Evolutionary conservation across 2,888 invertebrate species (phyloP), one percentile per base, ranked within the genome.

Genomic region (Idaea dimidiata): DNA sequence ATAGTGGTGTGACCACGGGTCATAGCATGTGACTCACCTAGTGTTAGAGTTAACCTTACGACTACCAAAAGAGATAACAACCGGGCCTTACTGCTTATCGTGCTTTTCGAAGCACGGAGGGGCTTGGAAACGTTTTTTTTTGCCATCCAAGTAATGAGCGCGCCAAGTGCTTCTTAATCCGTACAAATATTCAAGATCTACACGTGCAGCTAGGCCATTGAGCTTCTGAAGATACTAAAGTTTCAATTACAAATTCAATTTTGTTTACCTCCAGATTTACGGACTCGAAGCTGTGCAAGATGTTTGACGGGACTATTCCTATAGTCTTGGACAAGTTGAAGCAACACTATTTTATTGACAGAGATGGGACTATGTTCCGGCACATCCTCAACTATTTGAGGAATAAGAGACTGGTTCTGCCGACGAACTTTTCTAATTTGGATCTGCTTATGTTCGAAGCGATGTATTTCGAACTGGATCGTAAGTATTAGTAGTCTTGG

Each of bases 291-390:
- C 93, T 99, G 73, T 98, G 97, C 16, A 97, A 97, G 90, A 94
- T 99, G 86, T 99, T 99, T 91, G 98, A 98, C 84, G 99, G 99
- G 53, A 96, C 95, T 74, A 97, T 99, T 77, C 99, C 99, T 4
- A 98, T 99, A 73, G 98, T 99, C 16, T 91, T 99, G 86, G 99
- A 99, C 86, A 97, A 97, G 5, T 90, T 99, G 73, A 99, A 99
- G 88, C 99, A 99, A 83, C 99, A 99, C 86, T 99, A 99, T 89
- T 99, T 99, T 93, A 98, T 99, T 78, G 99, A 99, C 93, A 94
- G 99, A 59, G 99, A 99, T 84, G 99, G 99, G 3, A 97, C 97
- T 72, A 97, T 99, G 96, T 99, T 99, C 93, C 95, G 99, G 18
- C 98, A 99, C 87, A 97, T 99, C 79, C 94, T 99, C 69, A 99